These are phyloP conservation scores for Eubasilissa splendida DNA, from an alignment of 2,888 invertebrate species.

Conservation along the genomic window DNA sequence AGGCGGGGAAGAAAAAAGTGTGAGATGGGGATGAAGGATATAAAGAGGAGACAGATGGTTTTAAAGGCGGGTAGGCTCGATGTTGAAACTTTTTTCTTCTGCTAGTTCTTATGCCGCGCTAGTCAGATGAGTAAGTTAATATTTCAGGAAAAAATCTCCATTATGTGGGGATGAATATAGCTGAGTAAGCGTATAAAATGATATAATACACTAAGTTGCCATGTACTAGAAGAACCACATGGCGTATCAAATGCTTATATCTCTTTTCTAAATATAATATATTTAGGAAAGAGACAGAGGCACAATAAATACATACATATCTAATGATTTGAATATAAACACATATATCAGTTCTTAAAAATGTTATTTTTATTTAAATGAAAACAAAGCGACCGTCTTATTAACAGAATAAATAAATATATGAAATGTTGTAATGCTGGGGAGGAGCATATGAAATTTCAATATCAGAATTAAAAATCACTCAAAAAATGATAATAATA, in stretches of 20 bases:
- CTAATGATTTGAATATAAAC: too few relatives aligned
- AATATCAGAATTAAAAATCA: too few relatives aligned
- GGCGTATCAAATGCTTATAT: neutral
- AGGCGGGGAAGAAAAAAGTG: neutral
- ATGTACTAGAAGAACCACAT: neutral
- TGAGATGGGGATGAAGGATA: constrained; percentile 14
- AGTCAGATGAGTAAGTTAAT: constrained; percentile 35
- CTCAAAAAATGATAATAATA: too few relatives aligned
- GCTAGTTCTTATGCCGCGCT: neutral
- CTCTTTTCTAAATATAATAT: neutral
- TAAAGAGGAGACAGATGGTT: constrained; percentile 37
- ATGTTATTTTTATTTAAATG: too few relatives aligned
- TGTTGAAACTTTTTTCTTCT: constrained; percentile 31
- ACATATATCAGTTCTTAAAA: neutral
- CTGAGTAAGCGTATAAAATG: neutral
- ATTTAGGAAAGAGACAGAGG: too few relatives aligned
- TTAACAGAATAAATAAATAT: too few relatives aligned
- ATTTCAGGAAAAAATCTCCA: constrained; percentile 28
- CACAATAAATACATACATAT: too few relatives aligned
- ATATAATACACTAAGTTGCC: neutral
- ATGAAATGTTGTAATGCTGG: too few relatives aligned
- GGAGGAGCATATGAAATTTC: too few relatives aligned
- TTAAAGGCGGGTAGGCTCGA: constrained; percentile 32
- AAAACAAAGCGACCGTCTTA: too few relatives aligned
- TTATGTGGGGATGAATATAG: too few relatives aligned